Base-by-base conservation (phyloP, 1,140 invertebrate species). In the Zaprionus ghesquierei region DNA sequence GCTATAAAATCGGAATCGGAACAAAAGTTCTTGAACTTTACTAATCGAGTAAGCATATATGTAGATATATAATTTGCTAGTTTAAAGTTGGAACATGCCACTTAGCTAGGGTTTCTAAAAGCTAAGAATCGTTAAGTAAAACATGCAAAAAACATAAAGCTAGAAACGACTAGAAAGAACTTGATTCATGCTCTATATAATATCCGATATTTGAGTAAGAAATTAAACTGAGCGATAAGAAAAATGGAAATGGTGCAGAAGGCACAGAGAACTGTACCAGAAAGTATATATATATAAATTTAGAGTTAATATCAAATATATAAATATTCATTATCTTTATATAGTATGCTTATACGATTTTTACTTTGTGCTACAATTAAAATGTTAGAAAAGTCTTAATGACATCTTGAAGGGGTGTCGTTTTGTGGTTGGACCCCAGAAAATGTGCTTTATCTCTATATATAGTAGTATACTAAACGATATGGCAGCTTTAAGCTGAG, bases 1-100 rank as follows among this genome's bases (percentile, higher is more conserved):
- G 79, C 91, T 92, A 92, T 74, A 86, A 81, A 58, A 73, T 56
- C 27, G 41, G 73, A 53, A 65, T 85, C 77, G 69, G 76, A 79
- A 84, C 60, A 66, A 64, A 66, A 66, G 64, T 76, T 79, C 72
- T 61, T 71, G 77, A 69, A 78, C 60, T 74, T 73, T 76, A 51
- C 65, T 79, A 79, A 33, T 66, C 62, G 61, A 61, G 44, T 70
- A 46, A 66, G 73, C 66, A 56, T 62, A 46, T 27, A 6, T 62
- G 20, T 33, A 15, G 20, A 38, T 50, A 54, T 55, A 46, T 79
- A 58, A 82, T 71, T 64, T 58, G 50, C 58, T 60, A 62, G 27
- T 74, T 61, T 38, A 41, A 9, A 66, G 38, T 33, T 25, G 59
- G 20, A 55, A 55, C 56, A 60, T 73, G 56, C 68, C 31, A 65